These are phyloP conservation scores for Esox niger DNA, from an alignment of 2,113 vertebrate species.

Conservation along the genomic window DNA sequence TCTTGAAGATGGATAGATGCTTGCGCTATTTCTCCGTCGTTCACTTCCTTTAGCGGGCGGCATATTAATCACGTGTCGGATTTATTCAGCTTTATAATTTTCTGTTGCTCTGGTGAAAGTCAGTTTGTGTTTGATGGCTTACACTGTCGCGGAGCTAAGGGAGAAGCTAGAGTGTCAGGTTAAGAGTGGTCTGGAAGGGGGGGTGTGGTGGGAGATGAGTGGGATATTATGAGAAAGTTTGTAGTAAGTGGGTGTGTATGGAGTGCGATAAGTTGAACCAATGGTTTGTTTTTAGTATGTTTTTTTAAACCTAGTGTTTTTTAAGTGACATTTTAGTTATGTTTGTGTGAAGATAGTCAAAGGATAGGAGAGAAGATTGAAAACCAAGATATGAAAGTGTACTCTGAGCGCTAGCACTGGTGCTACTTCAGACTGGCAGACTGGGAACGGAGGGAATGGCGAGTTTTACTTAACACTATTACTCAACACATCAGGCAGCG, in stretches of 20 bases:
- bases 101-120: not conserved
- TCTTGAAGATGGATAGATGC: not conserved
- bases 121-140: not conserved
- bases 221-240: conserved; percentile 22
- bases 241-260: conserved; percentile 33
- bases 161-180: not conserved
- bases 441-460: conserved; percentile 27
- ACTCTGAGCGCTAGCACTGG: conserved; percentile 4
- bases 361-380: conserved; percentile 1
- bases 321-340: conserved; percentile 4
- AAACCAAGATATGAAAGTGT: not conserved
- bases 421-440: not conserved
- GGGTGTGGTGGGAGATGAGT: not conserved
- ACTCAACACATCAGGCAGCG: conserved; percentile 19
- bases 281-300: conserved; percentile 16
- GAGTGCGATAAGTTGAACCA: conserved; percentile 12
- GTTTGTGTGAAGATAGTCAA: not conserved
- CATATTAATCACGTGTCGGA: not conserved
- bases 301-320: conserved; percentile 6
- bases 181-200: conserved; percentile 2
- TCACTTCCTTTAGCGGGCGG: not conserved
- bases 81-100: not conserved
- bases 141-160: not conserved
- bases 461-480: conserved; percentile 21
- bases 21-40: not conserved